Conservation (phyloP, 2,113 vertebrate genomes). For the Engraulis encrasicolus region DNA sequence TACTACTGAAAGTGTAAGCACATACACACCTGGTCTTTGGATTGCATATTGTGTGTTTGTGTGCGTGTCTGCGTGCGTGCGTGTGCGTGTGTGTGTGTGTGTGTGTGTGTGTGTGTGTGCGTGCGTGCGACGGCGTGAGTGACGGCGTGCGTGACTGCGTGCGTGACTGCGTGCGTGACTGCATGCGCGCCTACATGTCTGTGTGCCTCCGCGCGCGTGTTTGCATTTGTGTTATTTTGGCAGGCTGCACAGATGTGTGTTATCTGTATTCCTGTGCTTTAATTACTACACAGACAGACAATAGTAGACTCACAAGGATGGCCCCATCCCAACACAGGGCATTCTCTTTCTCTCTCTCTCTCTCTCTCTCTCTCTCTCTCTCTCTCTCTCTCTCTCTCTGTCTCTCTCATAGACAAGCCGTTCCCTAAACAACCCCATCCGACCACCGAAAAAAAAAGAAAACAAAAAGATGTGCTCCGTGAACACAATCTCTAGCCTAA, state of each 20-base stretch:
- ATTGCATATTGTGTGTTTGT: not conserved
- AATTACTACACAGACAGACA: constrained; percentile 67
- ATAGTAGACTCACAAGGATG: constrained; percentile 59
- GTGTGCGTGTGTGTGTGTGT: not conserved
- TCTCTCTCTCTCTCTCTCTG: not conserved
- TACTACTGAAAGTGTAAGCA: not conserved
- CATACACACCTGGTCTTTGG: not conserved
- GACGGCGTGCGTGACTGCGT: too few relatives aligned
- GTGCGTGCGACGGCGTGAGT: too few relatives aligned
- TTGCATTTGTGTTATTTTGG: constrained; percentile 48
- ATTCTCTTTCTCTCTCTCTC: constrained; percentile 23
- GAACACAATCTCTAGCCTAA: constrained; percentile 56
- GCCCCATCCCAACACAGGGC: constrained; percentile 40
- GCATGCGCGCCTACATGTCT: too few relatives aligned
- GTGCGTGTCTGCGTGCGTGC: too few relatives aligned
- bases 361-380: not conserved
- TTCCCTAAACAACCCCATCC: constrained; percentile 57
- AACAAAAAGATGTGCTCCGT: constrained; percentile 65
- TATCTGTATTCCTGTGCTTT: constrained; percentile 65
- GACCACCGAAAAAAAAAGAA: constrained; percentile 70
- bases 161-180: too few relatives aligned
- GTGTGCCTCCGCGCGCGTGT: too few relatives aligned
- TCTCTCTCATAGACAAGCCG: constrained; percentile 24
- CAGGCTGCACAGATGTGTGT: constrained; percentile 45
- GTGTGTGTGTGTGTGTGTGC: constrained; percentile 27